Conservation (phyloP, 2,113 vertebrate species). For the Serinus canaria region DNA sequence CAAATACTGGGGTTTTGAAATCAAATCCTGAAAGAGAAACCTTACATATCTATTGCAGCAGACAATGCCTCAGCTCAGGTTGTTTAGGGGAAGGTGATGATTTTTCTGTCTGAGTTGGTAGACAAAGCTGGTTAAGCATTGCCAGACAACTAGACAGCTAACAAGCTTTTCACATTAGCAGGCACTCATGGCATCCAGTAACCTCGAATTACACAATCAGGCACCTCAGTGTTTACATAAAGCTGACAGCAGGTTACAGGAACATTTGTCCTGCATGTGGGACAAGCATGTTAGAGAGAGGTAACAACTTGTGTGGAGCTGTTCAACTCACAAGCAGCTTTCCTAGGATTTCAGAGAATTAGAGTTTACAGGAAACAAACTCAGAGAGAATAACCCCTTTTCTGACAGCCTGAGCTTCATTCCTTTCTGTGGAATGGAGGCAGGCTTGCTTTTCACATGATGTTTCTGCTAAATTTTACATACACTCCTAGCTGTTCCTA, state of each 20-base stretch:
- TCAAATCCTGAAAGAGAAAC: neutral
- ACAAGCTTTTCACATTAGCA: slow-evolving; percentile 36
- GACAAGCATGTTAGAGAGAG: neutral
- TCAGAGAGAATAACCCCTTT: neutral
- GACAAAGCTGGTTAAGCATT: neutral
- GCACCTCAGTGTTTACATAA: neutral
- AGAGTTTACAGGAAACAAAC: neutral
- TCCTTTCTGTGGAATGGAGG: neutral
- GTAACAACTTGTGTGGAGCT: neutral
- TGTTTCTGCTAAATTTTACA: neutral
- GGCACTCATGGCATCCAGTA: neutral
- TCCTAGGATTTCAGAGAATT: neutral
- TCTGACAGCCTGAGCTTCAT: neutral
- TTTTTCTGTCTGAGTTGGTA: neutral
- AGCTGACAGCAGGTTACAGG: neutral
- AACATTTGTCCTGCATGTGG: neutral
- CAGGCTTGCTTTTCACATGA: neutral
- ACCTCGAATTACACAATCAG: neutral
- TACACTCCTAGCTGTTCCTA: neutral
- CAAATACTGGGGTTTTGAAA: accelerated
- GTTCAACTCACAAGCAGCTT: neutral
- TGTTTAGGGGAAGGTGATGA: neutral
- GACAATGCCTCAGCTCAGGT: neutral
- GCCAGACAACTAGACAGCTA: neutral
- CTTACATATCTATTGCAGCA: neutral